phyloP scores from a whole-genome alignment of 2,888 invertebrate genomes.

The Agrypnus murinus region DNA sequence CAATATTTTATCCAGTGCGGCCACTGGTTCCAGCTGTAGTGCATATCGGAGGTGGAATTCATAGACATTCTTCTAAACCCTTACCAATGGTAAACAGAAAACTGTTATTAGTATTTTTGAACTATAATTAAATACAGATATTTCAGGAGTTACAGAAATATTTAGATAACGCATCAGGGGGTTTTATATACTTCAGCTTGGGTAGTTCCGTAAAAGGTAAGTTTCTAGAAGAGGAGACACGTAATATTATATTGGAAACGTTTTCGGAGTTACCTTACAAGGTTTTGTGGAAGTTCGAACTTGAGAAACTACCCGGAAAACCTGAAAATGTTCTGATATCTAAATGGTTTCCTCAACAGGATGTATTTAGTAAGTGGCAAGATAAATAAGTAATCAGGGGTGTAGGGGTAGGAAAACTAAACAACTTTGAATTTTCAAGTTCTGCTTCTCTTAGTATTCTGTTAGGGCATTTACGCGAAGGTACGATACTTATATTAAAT shows the following conservation, averaged over 20 bases:
- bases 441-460: too few relatives aligned
- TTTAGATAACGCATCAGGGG: not conserved
- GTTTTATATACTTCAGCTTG: not conserved
- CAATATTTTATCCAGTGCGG: not conserved
- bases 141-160: not conserved
- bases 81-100: conserved; percentile 63
- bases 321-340: too few relatives aligned
- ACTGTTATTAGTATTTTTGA: too few relatives aligned
- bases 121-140: too few relatives aligned
- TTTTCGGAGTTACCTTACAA: not conserved
- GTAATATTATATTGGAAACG: not conserved
- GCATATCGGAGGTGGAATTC: conserved; percentile 57
- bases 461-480: too few relatives aligned
- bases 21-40: not conserved
- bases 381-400: too few relatives aligned
- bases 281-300: not conserved
- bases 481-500: too few relatives aligned
- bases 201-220: not conserved
- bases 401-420: too few relatives aligned
- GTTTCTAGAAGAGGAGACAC: not conserved
- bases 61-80: conserved; percentile 54
- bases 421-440: too few relatives aligned
- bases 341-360: too few relatives aligned
- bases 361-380: not conserved
- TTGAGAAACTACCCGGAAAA: not conserved